Evolutionary conservation across 2,113 vertebrate species (phyloP).

Genomic region (Rhagologus leucostigma): DNA sequence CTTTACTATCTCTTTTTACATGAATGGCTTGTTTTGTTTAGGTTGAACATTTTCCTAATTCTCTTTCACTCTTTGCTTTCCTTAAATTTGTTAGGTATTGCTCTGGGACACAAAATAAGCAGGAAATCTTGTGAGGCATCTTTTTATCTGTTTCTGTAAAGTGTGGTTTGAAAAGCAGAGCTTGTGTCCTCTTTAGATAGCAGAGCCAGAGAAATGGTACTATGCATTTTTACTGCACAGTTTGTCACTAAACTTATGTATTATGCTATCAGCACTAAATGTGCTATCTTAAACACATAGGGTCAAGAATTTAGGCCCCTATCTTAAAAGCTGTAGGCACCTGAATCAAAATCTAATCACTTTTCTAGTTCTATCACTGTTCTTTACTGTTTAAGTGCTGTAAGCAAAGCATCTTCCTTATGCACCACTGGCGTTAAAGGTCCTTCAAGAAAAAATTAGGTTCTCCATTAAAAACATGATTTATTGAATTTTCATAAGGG

Average conservation of each 20-base stretch:
- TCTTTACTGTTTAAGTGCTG: neutral
- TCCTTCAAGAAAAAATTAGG: neutral
- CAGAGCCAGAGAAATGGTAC: neutral
- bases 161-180: neutral
- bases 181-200: neutral
- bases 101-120: neutral
- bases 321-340: neutral
- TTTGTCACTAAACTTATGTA: neutral
- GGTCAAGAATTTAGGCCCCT: neutral
- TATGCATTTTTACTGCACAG: neutral
- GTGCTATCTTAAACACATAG: neutral
- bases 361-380: neutral
- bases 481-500: neutral
- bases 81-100: neutral
- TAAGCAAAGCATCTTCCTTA: neutral
- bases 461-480: neutral
- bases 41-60: neutral
- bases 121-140: neutral
- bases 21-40: neutral
- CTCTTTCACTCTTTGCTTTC: neutral
- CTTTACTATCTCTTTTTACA: neutral
- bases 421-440: neutral
- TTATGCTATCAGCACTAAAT: neutral
- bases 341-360: neutral
- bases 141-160: neutral